Evolutionary conservation across 1,140 invertebrate species (phyloP).

Genomic region (Papilio helenus): DNA sequence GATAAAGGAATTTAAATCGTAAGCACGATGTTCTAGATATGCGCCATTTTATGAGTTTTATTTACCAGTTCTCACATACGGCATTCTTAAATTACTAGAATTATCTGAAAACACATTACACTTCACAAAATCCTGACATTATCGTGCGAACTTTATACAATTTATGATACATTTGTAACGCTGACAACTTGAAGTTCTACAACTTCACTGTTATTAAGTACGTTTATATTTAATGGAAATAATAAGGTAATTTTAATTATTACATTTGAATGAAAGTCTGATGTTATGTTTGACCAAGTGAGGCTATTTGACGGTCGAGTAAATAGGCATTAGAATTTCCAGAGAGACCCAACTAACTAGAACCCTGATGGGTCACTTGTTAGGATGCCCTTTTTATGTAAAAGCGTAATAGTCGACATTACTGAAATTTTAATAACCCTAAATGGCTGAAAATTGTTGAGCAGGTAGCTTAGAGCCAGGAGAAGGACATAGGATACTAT

Average conservation of each 20-base stretch:
- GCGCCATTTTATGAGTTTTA: background rate
- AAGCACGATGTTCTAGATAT: background rate
- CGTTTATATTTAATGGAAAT: no score
- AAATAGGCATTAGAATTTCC: background rate
- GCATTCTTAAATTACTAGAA: no score
- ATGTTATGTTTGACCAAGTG: background rate
- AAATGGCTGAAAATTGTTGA: no score
- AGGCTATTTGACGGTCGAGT: constrained; percentile 3
- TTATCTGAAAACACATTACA: background rate
- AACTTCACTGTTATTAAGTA: no score
- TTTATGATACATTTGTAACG: no score
- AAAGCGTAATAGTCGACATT: constrained; percentile 26
- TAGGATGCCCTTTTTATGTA: constrained; percentile 22
- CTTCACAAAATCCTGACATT: background rate
- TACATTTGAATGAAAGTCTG: background rate
- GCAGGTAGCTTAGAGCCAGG: no score
- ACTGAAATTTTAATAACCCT: constrained; percentile 36
- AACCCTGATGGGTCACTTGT: constrained; percentile 12
- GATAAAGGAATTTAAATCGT: background rate
- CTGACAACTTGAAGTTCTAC: no score
- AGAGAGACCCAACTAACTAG: background rate
- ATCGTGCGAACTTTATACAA: background rate
- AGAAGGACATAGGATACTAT: no score
- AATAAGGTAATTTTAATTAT: no score
- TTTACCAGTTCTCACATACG: no score